A percentile compares a stretch with the other conserved stretches of the same genome.
phyloP scores from a whole-genome alignment of 2,113 vertebrate genomes.

The Noturus placidus region DNA sequence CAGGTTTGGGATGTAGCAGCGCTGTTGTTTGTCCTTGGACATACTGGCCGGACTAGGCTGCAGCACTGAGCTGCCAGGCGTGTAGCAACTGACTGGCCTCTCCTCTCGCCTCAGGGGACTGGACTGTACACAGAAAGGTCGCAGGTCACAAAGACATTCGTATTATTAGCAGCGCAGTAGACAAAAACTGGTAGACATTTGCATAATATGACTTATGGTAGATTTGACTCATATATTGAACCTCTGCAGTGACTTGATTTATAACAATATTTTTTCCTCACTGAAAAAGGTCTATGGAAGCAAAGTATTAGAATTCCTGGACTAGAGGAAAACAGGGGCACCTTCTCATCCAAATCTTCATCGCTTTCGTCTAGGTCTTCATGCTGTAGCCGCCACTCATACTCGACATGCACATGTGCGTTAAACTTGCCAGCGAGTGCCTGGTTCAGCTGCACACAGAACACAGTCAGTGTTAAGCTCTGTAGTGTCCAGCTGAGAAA shows the following conservation, averaged over 20 bases:
- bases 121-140: slow-evolving; percentile 72
- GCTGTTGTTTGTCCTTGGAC: slow-evolving; percentile 89
- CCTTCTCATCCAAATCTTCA: slow-evolving; percentile 93
- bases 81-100: slow-evolving; percentile 94
- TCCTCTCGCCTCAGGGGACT: slow-evolving; percentile 94
- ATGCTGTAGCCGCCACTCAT: slow-evolving; percentile 94
- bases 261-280: neutral
- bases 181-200: neutral
- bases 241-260: too few relatives aligned
- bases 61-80: slow-evolving; percentile 80
- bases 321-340: slow-evolving; percentile 44
- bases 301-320: too few relatives aligned
- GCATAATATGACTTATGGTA: neutral
- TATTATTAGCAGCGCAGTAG: neutral
- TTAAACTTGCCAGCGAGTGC: slow-evolving; percentile 94
- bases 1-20: slow-evolving; percentile 83
- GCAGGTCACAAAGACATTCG: neutral
- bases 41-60: slow-evolving; percentile 70
- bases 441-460: slow-evolving; percentile 81
- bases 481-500: neutral
- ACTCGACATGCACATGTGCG: slow-evolving; percentile 94
- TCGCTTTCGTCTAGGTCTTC: slow-evolving; percentile 97
- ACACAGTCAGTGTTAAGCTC: slow-evolving; percentile 12
- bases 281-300: neutral
- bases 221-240: neutral